Base-by-base conservation (phyloP, 2,888 invertebrate genomes). In the Lithophane socia region DNA sequence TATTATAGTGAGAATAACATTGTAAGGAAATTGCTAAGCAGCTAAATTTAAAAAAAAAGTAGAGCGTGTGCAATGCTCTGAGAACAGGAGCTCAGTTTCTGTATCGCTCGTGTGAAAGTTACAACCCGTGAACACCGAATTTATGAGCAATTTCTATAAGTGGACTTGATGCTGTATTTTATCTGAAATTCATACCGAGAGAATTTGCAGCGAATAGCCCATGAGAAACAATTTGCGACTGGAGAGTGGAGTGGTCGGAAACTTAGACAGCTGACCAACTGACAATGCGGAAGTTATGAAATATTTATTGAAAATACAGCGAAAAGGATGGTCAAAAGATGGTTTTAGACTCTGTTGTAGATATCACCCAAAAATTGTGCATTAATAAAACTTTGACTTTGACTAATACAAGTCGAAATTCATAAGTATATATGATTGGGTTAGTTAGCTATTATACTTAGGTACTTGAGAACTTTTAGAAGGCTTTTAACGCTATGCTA, bases 21-120 rank as follows among this genome's bases (percentile, higher is more conserved):
- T 80, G 61, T n/a, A 73, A 78, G 79, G 61, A 86, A 85, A 86
- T 73, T 58, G 47, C 29, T 61, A 63, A 56, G 84, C 13, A 69
- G 42, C 16, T 65, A 63, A 68, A 60, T 52, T 24, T 24, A 56
- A 82, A 85, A 79, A 84, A 83, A 84, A 84, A 87, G 83, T 75
- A 67, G 84, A 84, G 69, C 87, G 85, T 84, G 80, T 64, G 75
- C 75, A 70, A 71, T 75, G 56, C 87, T 84, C 66, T 75, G 80
- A 87, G 87, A 87, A 84, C 84, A 83, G 86, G 87, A 79, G 85
- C 83, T 83, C 72, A 84, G 80, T 73, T 73, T 87, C 81, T 75
- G 75, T 79, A 83, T 69, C 58, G 68, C 66, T 75, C 63, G 60
- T 87, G 83, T 74, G 83, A 86, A 83, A 84, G 84, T 79, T 63